These are phyloP conservation scores for Verasper variegatus DNA, from an alignment of 2,113 vertebrate species.

Conservation along the genomic window DNA sequence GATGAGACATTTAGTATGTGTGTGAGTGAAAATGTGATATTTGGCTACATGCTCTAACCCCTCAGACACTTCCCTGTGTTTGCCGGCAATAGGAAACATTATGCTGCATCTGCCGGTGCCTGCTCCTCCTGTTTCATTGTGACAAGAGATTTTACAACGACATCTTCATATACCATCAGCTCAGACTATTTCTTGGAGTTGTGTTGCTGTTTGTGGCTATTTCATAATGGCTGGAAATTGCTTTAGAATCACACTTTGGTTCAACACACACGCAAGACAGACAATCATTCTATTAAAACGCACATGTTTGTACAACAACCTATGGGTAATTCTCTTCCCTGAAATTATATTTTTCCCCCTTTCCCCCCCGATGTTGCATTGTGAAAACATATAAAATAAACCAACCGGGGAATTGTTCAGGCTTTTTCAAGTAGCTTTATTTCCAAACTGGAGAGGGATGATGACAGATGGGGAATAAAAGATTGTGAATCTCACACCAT, in stretches of 20 bases:
- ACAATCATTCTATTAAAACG: constrained; percentile 2
- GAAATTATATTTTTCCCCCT: neutral
- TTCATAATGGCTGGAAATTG: constrained; percentile 37
- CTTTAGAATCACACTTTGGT: constrained; percentile 18
- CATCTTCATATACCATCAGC: constrained; percentile 50
- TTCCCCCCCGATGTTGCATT: constrained; percentile 6
- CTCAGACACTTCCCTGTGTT: constrained; percentile 45
- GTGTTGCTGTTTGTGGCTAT: constrained; percentile 22
- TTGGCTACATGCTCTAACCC: constrained; percentile 53
- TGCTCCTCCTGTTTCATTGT: constrained; percentile 58
- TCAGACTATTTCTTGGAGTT: constrained; percentile 28
- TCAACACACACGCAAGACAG: neutral
- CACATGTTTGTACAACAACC: neutral
- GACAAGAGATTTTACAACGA: constrained; percentile 19
- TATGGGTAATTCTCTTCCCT: constrained; percentile 12
- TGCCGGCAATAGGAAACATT: constrained; percentile 42
- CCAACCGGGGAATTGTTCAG: constrained; percentile 33
- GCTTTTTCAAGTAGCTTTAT: constrained; percentile 75
- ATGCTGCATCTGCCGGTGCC: constrained; percentile 34
- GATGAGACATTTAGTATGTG: constrained; percentile 24
- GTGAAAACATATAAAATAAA: constrained; percentile 47
- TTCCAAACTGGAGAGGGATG: constrained; percentile 64
- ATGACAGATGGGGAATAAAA: constrained; percentile 68
- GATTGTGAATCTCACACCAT: constrained; percentile 53
- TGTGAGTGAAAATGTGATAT: constrained; percentile 39